Evolutionary conservation across 2,797 vertebrate genomes (phyloP).

Genomic region (Craterocephalus amniculus): DNA sequence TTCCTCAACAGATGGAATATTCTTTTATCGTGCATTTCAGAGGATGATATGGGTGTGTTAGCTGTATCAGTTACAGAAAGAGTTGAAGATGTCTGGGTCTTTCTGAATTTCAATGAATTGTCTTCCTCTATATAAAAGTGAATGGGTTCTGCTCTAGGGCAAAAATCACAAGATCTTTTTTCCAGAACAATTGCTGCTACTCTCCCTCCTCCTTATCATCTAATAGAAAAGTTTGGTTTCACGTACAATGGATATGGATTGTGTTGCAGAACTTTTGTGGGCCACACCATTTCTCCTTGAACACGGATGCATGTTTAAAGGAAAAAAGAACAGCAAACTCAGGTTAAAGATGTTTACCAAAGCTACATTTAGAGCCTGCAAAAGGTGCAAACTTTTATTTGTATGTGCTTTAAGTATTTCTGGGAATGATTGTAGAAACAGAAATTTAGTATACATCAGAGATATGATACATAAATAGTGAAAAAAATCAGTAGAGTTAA

Average conservation of each 20-base stretch:
- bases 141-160: constrained; percentile 56
- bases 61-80: constrained; percentile 71
- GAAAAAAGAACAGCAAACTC: background rate
- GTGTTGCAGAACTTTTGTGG: constrained; percentile 65
- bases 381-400: background rate
- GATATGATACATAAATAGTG: background rate
- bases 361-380: background rate
- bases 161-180: constrained; percentile 58
- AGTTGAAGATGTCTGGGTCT: constrained; percentile 58
- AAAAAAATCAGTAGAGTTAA: no score
- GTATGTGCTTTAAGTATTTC: no score
- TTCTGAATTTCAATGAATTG: constrained; percentile 56
- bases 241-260: constrained; percentile 64
- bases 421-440: background rate
- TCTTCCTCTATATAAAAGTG: constrained; percentile 47
- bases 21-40: constrained; percentile 39
- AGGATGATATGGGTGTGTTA: constrained; percentile 58
- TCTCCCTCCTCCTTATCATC: constrained; percentile 40
- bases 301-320: constrained; percentile 9
- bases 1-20: background rate
- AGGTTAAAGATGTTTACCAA: background rate
- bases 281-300: constrained; percentile 48
- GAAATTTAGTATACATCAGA: background rate
- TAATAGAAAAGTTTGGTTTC: constrained; percentile 56
- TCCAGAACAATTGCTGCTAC: constrained; percentile 50